phyloP scores from a whole-genome alignment of 1,140 invertebrate genomes.

The Zaprionus africanus region DNA sequence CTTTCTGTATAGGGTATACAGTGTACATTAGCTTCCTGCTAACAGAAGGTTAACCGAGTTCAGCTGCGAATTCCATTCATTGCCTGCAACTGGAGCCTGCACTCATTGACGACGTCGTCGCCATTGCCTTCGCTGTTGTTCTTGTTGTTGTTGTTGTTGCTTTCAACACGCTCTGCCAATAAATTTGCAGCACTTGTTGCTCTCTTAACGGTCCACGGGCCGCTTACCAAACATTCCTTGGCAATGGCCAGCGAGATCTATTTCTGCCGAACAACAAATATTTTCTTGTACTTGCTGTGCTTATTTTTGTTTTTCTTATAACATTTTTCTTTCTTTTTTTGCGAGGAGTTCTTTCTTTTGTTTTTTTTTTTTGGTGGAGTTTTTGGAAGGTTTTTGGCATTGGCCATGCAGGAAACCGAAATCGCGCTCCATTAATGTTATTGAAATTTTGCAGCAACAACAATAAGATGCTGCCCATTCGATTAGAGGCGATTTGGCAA shows the following conservation, averaged over 20 bases:
- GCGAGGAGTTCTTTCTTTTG: conserved; percentile 4
- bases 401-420: conserved; percentile 73
- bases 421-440: conserved; percentile 72
- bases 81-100: conserved; percentile 47
- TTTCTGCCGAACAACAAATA: conserved; percentile 81
- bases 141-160: conserved; percentile 62
- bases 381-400: conserved; percentile 42
- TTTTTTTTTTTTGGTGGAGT: not conserved
- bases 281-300: conserved; percentile 64
- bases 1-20: conserved; percentile 55
- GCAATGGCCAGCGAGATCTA: conserved; percentile 73
- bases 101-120: conserved; percentile 71
- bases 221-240: conserved; percentile 77
- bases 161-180: conserved; percentile 81
- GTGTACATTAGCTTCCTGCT: conserved; percentile 73
- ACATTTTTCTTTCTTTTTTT: conserved; percentile 11
- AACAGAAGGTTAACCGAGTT: conserved; percentile 75
- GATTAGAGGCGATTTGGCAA: conserved; percentile 79
- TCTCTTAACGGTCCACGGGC: conserved; percentile 71
- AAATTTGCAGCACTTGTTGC: conserved; percentile 81
- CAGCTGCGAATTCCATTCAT: conserved; percentile 75
- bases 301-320: conserved; percentile 2
- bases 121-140: conserved; percentile 47
- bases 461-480: conserved; percentile 71
- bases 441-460: conserved; percentile 56